A percentile compares a stretch with the other conserved stretches of the same genome.
phyloP scores from a whole-genome alignment of 2,888 invertebrate genomes.

The Sinopyrophorus schimmeli region DNA sequence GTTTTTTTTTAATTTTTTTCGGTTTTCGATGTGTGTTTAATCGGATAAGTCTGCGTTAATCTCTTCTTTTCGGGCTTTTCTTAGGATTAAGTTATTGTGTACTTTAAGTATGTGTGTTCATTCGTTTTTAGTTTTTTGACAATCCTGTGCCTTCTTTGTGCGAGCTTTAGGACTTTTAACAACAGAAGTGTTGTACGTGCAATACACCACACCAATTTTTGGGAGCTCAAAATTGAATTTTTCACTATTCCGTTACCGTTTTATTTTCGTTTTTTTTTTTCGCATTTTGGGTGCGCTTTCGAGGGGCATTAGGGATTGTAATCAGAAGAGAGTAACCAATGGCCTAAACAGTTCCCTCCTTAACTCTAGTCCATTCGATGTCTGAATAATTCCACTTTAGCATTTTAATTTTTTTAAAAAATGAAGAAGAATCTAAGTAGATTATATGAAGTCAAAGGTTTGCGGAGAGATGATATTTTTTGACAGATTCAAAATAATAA shows the following conservation, averaged over 20 bases:
- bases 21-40: no score
- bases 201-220: no score
- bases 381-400: slow-evolving; percentile 45
- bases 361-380: slow-evolving; percentile 55
- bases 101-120: slow-evolving; percentile 40
- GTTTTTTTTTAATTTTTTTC: no score
- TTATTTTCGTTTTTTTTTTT: slow-evolving; percentile 34
- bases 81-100: slow-evolving; percentile 32
- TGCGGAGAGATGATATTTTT: slow-evolving; percentile 35
- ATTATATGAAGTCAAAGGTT: slow-evolving; percentile 16
- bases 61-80: slow-evolving; percentile 14
- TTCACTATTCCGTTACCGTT: neutral
- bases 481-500: no score
- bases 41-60: no score
- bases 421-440: slow-evolving; percentile 21
- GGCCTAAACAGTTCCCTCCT: slow-evolving; percentile 58
- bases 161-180: no score
- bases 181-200: no score
- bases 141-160: slow-evolving; percentile 36
- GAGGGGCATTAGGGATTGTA: no score
- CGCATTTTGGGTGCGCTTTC: slow-evolving; percentile 12
- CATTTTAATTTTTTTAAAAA: slow-evolving; percentile 35
- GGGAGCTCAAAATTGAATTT: no score
- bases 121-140: no score
- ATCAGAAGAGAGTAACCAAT: no score